Base-by-base conservation (phyloP, 2,113 vertebrate species). In the Scopus umbretta region DNA sequence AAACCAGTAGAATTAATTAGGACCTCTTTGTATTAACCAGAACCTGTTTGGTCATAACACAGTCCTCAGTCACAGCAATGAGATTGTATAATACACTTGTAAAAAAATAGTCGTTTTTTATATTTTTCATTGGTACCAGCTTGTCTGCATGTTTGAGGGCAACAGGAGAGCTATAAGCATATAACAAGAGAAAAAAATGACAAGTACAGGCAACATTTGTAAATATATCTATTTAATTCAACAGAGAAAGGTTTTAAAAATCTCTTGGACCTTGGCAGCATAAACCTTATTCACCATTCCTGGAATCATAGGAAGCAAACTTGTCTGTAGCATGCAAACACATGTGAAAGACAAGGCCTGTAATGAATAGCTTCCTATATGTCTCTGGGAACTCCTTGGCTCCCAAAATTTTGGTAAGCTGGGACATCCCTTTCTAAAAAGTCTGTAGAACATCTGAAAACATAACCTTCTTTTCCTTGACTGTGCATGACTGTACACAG, bases 21-120 rank as follows among this genome's bases (percentile, higher is more conserved):
- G 11, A 76, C 1, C 3, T 76, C 27, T 45, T 36, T 59, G 7
- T 34, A 53, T 61, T 23, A 82, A 38, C 5, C 13, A 49, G 8
- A 65, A 75, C 12, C 2, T 53, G 12, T 55, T 58, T 53, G 19
- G 6, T 56, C 13, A 10, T 68, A 67, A 30, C 11, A 76, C 7
- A 80, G 16, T 55, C 22, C 5, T 52, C 58, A 67, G 19, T 47
- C 34, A 68, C 23, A 80, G 47, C 6, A 61, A 17, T 10, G 8
- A 50, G 5, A 34, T 1, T 61, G 30, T 65, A 50, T 3, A 36
- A 67, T 10, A 52, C 3, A 62, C 20, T 38, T 71, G 1, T 30
- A 9, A 73, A 74, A 76, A 73, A 52, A 6, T 0, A 0, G 2
- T 0, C 0, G 0, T 3, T 83, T 58, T 55, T 62, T 11, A 63